Percentiles rank a stretch among this genome's conserved stretches.
phyloP scores from a whole-genome alignment of 2,113 vertebrate species.

The Muntiacus muntjak region DNA sequence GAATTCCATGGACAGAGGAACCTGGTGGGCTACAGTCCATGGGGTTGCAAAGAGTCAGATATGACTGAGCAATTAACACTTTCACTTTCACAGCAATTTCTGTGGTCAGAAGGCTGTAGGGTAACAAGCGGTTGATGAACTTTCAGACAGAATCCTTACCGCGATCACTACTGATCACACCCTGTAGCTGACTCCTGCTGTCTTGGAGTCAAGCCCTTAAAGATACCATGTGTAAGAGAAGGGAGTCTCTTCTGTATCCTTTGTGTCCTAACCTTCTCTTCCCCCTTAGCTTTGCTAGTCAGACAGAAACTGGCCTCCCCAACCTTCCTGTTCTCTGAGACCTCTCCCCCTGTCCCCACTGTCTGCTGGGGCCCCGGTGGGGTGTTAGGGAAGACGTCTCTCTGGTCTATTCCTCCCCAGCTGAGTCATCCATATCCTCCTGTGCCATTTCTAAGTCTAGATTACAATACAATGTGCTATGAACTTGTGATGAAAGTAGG shows the following conservation, averaged over 20 bases:
- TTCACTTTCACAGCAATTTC: neutral
- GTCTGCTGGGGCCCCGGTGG: neutral
- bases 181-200: neutral
- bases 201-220: neutral
- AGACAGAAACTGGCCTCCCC: neutral
- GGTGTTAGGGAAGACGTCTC: neutral
- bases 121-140: neutral
- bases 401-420: neutral
- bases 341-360: neutral
- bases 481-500: neutral
- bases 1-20: neutral
- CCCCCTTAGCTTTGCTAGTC: neutral
- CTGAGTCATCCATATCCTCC: neutral
- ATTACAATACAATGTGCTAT: neutral
- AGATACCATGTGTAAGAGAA: neutral
- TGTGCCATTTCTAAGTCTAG: neutral
- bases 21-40: neutral
- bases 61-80: neutral
- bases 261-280: neutral
- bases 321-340: neutral
- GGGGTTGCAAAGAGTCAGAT: neutral
- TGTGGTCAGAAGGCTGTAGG: neutral
- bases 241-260: neutral
- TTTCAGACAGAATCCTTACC: neutral
- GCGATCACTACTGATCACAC: fast-evolving